Conservation (phyloP, 2,113 vertebrate genomes). For the Apistogramma diplotaenia region DNA sequence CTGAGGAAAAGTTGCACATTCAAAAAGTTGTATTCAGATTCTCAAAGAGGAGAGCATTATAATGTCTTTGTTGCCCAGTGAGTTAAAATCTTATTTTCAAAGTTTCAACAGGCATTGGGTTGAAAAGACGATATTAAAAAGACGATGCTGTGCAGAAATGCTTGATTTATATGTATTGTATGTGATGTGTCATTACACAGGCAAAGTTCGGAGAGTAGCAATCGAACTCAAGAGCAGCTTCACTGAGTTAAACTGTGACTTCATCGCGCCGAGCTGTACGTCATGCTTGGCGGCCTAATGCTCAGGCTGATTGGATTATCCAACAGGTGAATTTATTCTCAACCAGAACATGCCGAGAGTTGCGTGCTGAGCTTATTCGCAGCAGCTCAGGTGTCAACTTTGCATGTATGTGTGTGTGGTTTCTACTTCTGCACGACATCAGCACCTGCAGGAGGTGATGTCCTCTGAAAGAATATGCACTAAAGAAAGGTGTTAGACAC, state of each 20-base stretch:
- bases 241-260: constrained; percentile 10
- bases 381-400: constrained; percentile 11
- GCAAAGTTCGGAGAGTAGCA: constrained; percentile 5
- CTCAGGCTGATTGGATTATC: constrained; percentile 60
- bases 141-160: not conserved
- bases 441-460: not conserved
- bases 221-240: constrained; percentile 11
- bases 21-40: not conserved
- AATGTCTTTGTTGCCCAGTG: not conserved
- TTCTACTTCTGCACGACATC: not conserved
- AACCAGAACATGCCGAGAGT: constrained; percentile 50
- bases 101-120: not conserved
- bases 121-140: not conserved
- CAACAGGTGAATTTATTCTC: constrained; percentile 63
- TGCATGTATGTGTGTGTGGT: constrained; percentile 6
- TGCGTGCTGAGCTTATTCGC: constrained; percentile 35
- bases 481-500: not conserved
- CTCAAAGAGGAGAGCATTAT: not conserved
- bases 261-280: constrained; percentile 20
- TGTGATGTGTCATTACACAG: not conserved
- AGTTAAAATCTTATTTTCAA: not conserved
- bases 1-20: not conserved
- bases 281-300: constrained; percentile 52
- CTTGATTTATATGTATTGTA: not conserved
- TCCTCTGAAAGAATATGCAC: not conserved